Evolutionary conservation across 2,888 invertebrate species (phyloP), one percentile per base, ranked within the genome.

Genomic region (Homarus gammarus): DNA sequence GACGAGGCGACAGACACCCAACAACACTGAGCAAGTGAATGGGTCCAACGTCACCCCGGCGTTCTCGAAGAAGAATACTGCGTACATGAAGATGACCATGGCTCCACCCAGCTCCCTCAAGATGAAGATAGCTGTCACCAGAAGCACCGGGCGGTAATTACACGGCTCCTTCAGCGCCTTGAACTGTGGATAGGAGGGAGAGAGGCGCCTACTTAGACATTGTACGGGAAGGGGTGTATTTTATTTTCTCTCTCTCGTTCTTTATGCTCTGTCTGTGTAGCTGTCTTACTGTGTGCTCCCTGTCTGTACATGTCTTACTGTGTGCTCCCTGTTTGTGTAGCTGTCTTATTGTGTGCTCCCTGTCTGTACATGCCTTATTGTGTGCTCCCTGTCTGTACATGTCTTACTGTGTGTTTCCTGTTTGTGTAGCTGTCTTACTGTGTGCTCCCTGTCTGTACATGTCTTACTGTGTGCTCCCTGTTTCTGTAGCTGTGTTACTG

Each of bases 81-180:
- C 93, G 92, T 94, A 94, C 92, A 94, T 94, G 93, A 94, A 94
- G 87, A 94, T 93, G 68, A 93, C 94, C 93, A 94, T 94, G 72
- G 94, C 94, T 10, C 94, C 94, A 77, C 93, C 93, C 3, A 94
- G 92, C 91, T 94, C 94, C 79, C 94, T 94, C 68, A 94, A 93
- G 15, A 93, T 81, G 93, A 94, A 93, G 31, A 94, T 93, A 22
- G 92, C 90, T 0, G 93, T 87, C 1, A 93, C 92, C 31, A 94
- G 93, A 10, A 93, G 90, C 22, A 94, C 90, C 0, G 94, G 94
- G 44, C 93, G 92, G 72, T 91, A 93, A 10, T 93, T 92, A 88
- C 93, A 93, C 10, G 93, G 92, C 70, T 93, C 93, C 49, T 93
- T 93, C 6, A 93, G 91, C 33, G 93, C 93, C n/a, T 93, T 91